These are phyloP conservation scores for Muscicapa striata DNA, from an alignment of 2,797 vertebrate species.

Conservation along the genomic window DNA sequence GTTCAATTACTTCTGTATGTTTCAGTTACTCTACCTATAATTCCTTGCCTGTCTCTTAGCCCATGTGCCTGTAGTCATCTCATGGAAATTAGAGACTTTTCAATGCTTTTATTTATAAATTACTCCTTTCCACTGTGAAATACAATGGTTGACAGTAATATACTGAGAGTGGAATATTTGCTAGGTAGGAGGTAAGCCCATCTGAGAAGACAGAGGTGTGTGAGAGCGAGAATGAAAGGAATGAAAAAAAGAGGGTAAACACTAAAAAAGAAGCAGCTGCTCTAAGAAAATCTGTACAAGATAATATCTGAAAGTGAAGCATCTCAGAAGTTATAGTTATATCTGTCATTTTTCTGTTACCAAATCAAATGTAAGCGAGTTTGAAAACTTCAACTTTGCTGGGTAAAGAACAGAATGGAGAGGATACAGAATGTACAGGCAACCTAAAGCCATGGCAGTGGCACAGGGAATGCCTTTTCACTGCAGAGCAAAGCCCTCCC, in stretches of 20 bases:
- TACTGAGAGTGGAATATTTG: conserved; percentile 21
- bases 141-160: conserved; percentile 13
- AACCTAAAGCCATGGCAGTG: neutral
- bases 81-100: conserved; percentile 11
- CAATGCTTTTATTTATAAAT: conserved; percentile 62
- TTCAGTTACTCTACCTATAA: conserved; percentile 38
- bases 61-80: conserved; percentile 17
- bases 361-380: neutral
- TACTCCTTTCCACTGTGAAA: conserved; percentile 18
- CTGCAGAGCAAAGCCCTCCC: neutral
- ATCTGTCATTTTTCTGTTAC: neutral
- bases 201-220: conserved; percentile 51
- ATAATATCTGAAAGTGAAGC: conserved; percentile 44
- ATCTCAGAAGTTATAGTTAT: neutral
- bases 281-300: conserved; percentile 54
- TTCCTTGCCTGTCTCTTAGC: conserved; percentile 29
- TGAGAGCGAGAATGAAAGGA: conserved; percentile 2
- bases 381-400: neutral
- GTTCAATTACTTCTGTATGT: conserved; percentile 58
- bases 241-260: neutral
- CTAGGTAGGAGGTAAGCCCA: conserved; percentile 47
- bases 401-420: neutral
- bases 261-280: conserved; percentile 25
- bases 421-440: neutral
- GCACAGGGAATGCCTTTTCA: neutral